Evolutionary conservation across 2,888 invertebrate genomes (phyloP).

Genomic region (Cataglyphis albicans): DNA sequence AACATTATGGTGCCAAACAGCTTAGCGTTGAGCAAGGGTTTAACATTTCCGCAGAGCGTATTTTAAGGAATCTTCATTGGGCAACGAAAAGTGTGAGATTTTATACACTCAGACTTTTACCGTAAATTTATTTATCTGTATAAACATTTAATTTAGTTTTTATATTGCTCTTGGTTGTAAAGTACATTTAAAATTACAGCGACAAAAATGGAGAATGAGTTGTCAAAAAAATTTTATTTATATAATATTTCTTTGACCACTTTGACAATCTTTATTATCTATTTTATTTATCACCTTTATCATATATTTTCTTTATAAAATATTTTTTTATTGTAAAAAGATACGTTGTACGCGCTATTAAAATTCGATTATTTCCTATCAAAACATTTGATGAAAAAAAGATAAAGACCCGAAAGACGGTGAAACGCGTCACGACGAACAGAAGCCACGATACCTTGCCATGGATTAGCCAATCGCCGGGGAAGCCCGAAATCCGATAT

Average conservation of each 20-base stretch:
- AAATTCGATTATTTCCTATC: not conserved
- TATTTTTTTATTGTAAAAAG: not conserved
- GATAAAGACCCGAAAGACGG: not conserved
- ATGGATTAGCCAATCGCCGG: constrained; percentile 13
- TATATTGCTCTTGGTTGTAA: not conserved
- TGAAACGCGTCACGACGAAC: not conserved
- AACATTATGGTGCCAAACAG: constrained; percentile 39
- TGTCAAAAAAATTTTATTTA: not conserved
- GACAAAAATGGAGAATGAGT: not conserved
- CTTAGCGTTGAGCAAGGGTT: constrained; percentile 39
- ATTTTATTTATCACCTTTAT: no score
- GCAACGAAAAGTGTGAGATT: constrained; percentile 27
- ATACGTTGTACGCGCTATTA: not conserved
- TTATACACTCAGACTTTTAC: constrained; percentile 26
- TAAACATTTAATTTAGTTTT: not conserved
- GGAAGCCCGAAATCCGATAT: constrained; percentile 46
- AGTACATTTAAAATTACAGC: not conserved
- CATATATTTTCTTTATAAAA: no score
- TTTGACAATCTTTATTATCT: no score
- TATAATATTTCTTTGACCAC: not conserved
- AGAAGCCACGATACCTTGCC: constrained; percentile 16
- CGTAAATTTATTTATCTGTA: constrained; percentile 25
- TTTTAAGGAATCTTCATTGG: constrained; percentile 39
- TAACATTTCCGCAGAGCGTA: constrained; percentile 46
- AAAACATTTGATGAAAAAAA: not conserved